Base-by-base conservation (phyloP, 2,888 invertebrate genomes). In the Diogma glabrata region DNA sequence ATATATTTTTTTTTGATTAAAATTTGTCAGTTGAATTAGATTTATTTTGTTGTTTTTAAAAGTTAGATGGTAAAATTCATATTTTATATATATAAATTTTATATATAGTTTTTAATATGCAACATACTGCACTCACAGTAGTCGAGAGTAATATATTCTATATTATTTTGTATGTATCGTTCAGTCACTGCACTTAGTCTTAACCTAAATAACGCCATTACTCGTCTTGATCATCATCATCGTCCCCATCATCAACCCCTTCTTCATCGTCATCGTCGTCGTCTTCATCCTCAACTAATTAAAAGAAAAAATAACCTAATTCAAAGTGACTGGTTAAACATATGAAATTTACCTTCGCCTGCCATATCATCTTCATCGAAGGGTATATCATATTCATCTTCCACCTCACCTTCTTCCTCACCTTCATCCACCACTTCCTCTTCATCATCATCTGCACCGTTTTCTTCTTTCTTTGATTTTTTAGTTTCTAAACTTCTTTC, bases 401-500 rank as follows among this genome's bases (percentile, higher is more conserved):
- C 68, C 54, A 64, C 64, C 57, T 69, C 69, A 61, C 66, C 67
- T 56, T 67, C 67, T 49, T 57, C 51, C 53, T 67, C 66, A 46
- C 67, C 68, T 23, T 66, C 67, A 56, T 64, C 65, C 36, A 63
- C 64, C 50, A 64, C 67, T 30, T 59, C 64, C 52, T 65, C 66
- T 49, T 60, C 64, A 24, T 62, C 59, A 55, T 62, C 63, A 53
- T 61, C 58, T 24, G 57, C 58, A 45, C 59, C 60, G 51, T 60
- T 58, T 54, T 55, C 60, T 51, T 60, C 67, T 61, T 69, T 70
- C 62, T 69, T 70, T 54, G 66, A 63, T 62, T 70, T 70, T 62
- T 70, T 70, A 63, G 65, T 60, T 60, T 69, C 68, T 59, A 65
- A 60, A 57, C 63, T 61, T 65, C 70, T 70, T 52, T 63, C 63